Conservation (phyloP, 2,797 vertebrate genomes). For the Microhierax caerulescens region DNA sequence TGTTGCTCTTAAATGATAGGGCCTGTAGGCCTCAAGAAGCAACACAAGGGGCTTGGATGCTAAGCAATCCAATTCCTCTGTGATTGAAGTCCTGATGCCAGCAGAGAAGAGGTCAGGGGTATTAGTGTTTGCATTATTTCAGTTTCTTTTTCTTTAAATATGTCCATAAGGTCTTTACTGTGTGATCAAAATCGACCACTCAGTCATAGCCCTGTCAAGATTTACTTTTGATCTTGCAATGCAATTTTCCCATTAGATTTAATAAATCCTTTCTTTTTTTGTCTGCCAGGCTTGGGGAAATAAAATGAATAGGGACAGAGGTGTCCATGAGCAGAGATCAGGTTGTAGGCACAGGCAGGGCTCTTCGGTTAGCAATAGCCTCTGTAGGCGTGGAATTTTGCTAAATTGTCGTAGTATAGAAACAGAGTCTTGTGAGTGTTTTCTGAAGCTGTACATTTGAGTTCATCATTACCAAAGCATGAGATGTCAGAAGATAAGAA, state of each 20-base stretch:
- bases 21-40: background rate
- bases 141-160: background rate
- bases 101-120: background rate
- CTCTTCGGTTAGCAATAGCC: background rate
- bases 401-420: background rate
- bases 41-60: background rate
- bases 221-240: background rate
- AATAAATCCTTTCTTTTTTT: background rate
- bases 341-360: background rate
- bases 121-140: background rate
- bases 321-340: background rate
- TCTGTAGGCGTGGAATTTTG: background rate
- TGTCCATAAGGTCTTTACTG: background rate
- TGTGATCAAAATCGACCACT: background rate
- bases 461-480: background rate
- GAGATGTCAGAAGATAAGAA: background rate
- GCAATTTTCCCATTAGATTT: background rate
- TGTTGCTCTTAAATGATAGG: background rate
- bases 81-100: background rate
- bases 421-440: background rate
- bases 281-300: background rate
- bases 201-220: background rate
- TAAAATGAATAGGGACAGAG: background rate
- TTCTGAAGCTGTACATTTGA: background rate
- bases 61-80: background rate